Conservation (phyloP, 2,113 vertebrate species). For the Chlamydotis undulata region DNA sequence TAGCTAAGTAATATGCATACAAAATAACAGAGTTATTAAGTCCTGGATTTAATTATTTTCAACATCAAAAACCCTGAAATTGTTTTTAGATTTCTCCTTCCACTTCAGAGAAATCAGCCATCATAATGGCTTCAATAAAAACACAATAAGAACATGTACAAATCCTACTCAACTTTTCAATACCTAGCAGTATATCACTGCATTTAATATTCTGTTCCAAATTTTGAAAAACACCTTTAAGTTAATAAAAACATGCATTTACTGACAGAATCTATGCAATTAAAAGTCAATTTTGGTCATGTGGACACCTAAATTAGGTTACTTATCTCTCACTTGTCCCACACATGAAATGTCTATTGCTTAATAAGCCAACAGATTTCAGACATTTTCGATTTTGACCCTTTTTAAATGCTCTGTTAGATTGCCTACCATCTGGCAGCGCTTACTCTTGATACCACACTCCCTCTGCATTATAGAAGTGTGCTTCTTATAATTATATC, state of each 20-base stretch:
- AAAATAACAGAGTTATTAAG: neutral
- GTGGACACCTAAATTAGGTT: slow-evolving; percentile 17
- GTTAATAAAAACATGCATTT: neutral
- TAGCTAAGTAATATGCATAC: neutral
- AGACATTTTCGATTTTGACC: slow-evolving; percentile 27
- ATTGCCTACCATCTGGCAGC: slow-evolving; percentile 46
- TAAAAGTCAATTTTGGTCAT: slow-evolving; percentile 19
- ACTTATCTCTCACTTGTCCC: slow-evolving; percentile 53
- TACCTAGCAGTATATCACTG: neutral
- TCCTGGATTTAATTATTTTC: neutral
- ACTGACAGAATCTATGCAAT: neutral
- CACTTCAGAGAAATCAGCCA: neutral
- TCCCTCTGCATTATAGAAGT: slow-evolving; percentile 7
- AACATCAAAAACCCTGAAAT: neutral
- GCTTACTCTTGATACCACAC: slow-evolving; percentile 26
- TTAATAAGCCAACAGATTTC: slow-evolving; percentile 1
- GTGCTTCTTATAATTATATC: slow-evolving; percentile 45
- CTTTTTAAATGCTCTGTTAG: slow-evolving; percentile 25
- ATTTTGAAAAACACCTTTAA: neutral
- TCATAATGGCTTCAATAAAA: neutral
- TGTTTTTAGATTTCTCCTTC: neutral
- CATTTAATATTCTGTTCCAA: neutral
- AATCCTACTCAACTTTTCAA: neutral
- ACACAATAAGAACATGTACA: neutral
- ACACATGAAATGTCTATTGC: neutral